phyloP scores from a whole-genome alignment of 2,113 vertebrate genomes.

The Calonectris borealis region DNA sequence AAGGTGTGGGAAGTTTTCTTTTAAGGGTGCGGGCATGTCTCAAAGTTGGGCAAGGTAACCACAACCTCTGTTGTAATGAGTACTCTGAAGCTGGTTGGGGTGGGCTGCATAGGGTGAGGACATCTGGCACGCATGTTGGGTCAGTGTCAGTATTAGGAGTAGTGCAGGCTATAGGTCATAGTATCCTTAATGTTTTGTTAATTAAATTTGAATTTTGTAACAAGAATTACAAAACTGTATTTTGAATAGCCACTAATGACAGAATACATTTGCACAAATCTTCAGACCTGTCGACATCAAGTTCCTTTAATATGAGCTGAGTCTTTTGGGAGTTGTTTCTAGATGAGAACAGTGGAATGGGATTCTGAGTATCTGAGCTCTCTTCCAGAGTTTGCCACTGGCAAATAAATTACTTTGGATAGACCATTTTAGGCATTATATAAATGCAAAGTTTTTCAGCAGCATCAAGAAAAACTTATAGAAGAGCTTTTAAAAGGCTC shows the following conservation, averaged over 20 bases:
- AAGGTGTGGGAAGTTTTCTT: neutral
- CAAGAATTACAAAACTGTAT: neutral
- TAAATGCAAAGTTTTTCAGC: neutral
- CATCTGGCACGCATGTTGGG: fast-evolving
- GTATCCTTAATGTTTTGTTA: neutral
- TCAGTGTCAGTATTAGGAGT: neutral
- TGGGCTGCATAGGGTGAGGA: neutral
- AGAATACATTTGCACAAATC: neutral
- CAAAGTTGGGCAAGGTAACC: neutral
- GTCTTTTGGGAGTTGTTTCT: neutral
- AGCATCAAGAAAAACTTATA: neutral
- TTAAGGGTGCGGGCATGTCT: fast-evolving
- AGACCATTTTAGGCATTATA: neutral
- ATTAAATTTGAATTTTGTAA: neutral
- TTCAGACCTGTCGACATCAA: fast-evolving
- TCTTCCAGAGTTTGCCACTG: neutral
- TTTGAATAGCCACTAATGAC: neutral
- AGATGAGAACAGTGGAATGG: neutral
- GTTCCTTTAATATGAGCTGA: neutral
- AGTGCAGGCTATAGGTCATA: neutral
- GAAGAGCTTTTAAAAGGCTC: neutral
- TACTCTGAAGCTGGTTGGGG: too few species aligned
- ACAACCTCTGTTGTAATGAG: too few species aligned
- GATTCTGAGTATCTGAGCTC: neutral
- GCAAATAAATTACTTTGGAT: neutral